phyloP scores from a whole-genome alignment of 2,113 vertebrate genomes.

The Cricetomys ansorgei region DNA sequence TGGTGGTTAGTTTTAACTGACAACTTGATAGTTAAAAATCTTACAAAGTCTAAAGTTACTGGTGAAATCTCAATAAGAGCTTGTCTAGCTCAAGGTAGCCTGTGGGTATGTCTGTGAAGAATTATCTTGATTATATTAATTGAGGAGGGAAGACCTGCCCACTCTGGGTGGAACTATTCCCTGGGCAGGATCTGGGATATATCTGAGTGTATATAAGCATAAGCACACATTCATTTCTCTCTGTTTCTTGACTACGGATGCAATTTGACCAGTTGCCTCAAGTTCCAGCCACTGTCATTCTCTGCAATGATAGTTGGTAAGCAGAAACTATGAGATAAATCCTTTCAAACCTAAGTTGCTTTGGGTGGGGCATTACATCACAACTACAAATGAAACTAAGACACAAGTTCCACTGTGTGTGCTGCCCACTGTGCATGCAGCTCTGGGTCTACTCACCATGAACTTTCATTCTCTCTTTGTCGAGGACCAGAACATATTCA shows the following conservation, averaged over 20 bases:
- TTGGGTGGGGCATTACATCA: neutral
- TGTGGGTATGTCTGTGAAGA: neutral
- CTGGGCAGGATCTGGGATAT: neutral
- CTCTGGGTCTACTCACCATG: conserved; percentile 80
- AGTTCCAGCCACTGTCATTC: neutral
- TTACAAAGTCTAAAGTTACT: neutral
- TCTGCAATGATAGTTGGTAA: too few species aligned
- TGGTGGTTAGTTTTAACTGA: neutral
- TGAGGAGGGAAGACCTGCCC: neutral
- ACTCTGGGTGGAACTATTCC: neutral
- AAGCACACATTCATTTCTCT: too few species aligned
- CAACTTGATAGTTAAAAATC: too few species aligned
- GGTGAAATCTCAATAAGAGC: neutral
- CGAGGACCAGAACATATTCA: conserved; percentile 90
- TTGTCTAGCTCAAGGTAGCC: neutral
- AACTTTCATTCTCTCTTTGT: conserved; percentile 88
- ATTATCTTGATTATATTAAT: neutral
- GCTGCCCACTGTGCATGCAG: too few species aligned
- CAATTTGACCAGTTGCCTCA: neutral
- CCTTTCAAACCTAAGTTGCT: neutral
- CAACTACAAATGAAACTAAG: neutral
- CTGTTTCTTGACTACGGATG: neutral
- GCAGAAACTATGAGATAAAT: neutral
- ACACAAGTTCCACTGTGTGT: accelerated
- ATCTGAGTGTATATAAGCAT: neutral